Evolutionary conservation across 2,113 vertebrate species (phyloP).

Genomic region (Albula goreensis): DNA sequence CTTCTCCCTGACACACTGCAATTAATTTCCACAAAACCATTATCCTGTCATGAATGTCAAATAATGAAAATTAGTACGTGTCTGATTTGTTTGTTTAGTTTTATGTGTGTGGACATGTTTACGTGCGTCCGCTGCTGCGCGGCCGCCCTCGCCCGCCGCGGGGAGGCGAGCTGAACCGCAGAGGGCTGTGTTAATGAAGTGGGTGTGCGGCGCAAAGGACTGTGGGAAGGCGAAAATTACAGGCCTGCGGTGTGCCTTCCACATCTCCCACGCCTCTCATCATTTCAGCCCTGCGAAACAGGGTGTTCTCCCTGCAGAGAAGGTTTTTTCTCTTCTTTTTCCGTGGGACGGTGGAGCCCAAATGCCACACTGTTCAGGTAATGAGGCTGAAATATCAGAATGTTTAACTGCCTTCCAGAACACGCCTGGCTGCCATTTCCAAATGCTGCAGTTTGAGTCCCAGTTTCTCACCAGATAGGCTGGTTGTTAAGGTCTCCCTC

Average conservation of each 20-base stretch:
- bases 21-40: background rate
- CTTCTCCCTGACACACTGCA: background rate
- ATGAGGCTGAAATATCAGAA: background rate
- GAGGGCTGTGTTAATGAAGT: background rate
- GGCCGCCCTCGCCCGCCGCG: background rate
- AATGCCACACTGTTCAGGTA: background rate
- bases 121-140: background rate
- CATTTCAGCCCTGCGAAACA: background rate
- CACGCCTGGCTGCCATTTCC: background rate
- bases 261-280: background rate
- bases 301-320: background rate
- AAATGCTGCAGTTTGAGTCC: no score
- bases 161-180: background rate
- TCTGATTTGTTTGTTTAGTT: background rate
- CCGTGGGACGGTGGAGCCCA: background rate
- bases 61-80: background rate
- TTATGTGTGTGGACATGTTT: background rate
- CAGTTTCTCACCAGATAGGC: no score
- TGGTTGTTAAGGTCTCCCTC: no score
- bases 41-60: background rate
- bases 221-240: background rate
- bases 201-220: background rate
- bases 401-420: background rate
- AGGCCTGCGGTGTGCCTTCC: background rate
- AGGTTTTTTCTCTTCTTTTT: background rate